Evolutionary conservation across 2,113 vertebrate species (phyloP).

Genomic region (Reinhardtius hippoglossoides): DNA sequence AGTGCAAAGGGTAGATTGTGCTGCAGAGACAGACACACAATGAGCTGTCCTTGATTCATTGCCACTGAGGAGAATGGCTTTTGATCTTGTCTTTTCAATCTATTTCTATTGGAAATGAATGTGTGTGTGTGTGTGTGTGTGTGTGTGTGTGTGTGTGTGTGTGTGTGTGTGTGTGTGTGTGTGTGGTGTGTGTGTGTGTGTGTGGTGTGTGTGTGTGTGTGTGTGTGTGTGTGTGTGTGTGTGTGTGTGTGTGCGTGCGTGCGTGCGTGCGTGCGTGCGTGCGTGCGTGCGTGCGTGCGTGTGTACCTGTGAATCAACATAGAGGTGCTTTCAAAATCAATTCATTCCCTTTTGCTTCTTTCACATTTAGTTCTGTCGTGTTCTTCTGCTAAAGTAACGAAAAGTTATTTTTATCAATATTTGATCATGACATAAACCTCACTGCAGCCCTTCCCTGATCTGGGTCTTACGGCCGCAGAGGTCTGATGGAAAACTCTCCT

Average conservation of each 20-base stretch:
- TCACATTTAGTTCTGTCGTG: not conserved
- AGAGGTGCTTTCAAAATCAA: not conserved
- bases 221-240: not conserved
- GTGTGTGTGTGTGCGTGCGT: not conserved
- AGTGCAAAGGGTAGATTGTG: not conserved
- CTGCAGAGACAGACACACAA: not conserved
- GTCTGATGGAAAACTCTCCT: not conserved
- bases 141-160: not conserved
- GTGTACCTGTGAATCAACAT: not conserved
- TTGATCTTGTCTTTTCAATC: not conserved
- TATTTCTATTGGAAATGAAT: not conserved
- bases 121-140: not conserved
- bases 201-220: not conserved
- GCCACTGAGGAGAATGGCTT: not conserved
- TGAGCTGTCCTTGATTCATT: conserved; percentile 24
- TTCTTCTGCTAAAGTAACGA: not conserved
- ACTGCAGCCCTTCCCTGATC: not conserved
- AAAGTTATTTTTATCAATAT: not conserved
- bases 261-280: not conserved
- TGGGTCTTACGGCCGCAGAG: not conserved
- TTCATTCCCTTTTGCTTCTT: not conserved
- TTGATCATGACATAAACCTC: not conserved
- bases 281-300: not conserved
- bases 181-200: not conserved
- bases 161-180: not conserved